phyloP scores from a whole-genome alignment of 2,113 vertebrate genomes.

The Pyrgilauda ruficollis region DNA sequence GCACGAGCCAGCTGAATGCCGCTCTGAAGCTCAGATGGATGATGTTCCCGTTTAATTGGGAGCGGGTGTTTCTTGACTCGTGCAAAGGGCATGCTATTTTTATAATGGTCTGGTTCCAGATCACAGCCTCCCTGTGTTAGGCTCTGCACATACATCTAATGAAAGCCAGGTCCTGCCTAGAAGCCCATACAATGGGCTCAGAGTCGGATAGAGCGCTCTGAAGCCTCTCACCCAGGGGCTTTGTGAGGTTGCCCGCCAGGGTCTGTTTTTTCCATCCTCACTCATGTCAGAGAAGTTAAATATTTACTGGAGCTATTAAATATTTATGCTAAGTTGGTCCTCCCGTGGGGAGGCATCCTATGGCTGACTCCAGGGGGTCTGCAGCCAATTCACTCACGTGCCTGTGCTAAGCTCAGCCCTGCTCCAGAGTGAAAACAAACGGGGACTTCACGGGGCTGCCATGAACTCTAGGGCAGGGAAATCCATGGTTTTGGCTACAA shows the following conservation, averaged over 20 bases:
- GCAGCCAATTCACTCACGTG: neutral
- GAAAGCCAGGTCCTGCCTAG: constrained; percentile 40
- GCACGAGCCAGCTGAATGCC: neutral
- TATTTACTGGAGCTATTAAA: constrained; percentile 67
- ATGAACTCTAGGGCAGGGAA: neutral
- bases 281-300: constrained; percentile 63
- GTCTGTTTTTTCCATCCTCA: constrained; percentile 64
- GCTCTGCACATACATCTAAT: constrained; percentile 23
- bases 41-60: neutral
- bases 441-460: neutral
- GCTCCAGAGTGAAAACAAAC: neutral
- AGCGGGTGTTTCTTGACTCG: constrained; percentile 36
- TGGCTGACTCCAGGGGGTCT: neutral
- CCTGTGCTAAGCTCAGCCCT: neutral
- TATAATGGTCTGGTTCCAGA: constrained; percentile 2
- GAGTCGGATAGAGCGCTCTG: neutral
- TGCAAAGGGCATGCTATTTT: constrained; percentile 49
- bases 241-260: neutral
- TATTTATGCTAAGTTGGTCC: constrained; percentile 58
- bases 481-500: neutral
- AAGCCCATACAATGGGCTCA: neutral
- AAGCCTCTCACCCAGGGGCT: constrained; percentile 27
- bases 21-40: neutral
- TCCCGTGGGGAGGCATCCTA: neutral
- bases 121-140: neutral